phyloP scores from a whole-genome alignment of 2,797 vertebrate genomes.

The Dallia pectoralis region DNA sequence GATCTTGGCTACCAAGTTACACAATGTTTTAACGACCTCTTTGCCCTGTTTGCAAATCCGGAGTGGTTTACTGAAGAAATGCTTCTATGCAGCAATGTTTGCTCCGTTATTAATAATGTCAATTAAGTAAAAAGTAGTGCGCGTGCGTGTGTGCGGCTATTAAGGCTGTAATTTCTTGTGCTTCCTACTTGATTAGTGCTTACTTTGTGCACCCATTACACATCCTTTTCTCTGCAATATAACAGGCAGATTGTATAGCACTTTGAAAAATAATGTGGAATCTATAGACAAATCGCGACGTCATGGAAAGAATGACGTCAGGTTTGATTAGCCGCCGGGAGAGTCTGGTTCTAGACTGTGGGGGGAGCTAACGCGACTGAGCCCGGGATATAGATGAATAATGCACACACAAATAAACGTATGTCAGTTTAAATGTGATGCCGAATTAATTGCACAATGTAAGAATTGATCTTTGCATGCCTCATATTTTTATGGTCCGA shows the following conservation, averaged over 20 bases:
- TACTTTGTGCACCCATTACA: neutral
- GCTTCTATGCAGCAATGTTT: conserved; percentile 35
- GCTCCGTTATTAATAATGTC: conserved; percentile 67
- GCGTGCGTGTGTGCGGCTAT: neutral
- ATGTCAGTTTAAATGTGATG: conserved; percentile 31
- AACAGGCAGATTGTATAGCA: neutral
- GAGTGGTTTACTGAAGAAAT: conserved; percentile 31
- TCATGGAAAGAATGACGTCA: conserved; percentile 87
- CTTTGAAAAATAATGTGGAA: conserved; percentile 32
- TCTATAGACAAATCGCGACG: conserved; percentile 63
- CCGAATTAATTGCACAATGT: conserved; percentile 50
- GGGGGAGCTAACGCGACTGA: conserved; percentile 56
- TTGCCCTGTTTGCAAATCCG: conserved; percentile 38
- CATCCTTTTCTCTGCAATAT: neutral
- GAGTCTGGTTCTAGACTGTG: conserved; percentile 63
- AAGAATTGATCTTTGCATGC: conserved; percentile 43
- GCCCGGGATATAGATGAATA: neutral
- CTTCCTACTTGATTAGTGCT: neutral
- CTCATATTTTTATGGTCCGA: conserved; percentile 56
- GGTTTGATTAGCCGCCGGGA: conserved; percentile 76
- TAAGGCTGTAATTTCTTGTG: neutral
- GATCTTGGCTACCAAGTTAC: conserved; percentile 41
- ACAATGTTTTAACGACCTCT: conserved; percentile 46
- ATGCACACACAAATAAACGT: conserved; percentile 17
- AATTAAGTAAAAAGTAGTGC: conserved; percentile 52